A percentile compares a stretch with the other conserved stretches of the same genome.
Conservation (phyloP, 1,140 invertebrate genomes). For the Ectropis grisescens region DNA sequence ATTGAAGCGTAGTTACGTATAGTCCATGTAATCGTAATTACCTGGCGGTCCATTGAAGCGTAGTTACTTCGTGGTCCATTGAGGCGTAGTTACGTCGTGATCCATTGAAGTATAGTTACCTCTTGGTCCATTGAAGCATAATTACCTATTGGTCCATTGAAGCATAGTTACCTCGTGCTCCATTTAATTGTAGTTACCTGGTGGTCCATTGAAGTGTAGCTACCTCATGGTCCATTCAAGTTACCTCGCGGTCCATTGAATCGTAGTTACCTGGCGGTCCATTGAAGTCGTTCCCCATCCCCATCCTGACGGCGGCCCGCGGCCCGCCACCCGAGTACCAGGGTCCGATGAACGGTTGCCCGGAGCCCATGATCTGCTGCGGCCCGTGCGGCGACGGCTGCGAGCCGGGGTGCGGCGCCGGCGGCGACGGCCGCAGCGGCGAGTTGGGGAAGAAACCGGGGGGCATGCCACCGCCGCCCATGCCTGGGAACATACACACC, state of each 20-base stretch:
- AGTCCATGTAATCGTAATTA: too few species aligned
- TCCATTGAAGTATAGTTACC: too few species aligned
- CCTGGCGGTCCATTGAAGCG: too few species aligned
- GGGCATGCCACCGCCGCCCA: constrained; percentile 90
- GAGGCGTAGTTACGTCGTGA: too few species aligned
- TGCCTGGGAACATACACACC: constrained; percentile 50
- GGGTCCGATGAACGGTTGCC: constrained; percentile 93
- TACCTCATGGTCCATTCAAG: constrained; percentile 94
- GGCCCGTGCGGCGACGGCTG: constrained; percentile 89
- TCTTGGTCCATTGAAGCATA: too few species aligned
- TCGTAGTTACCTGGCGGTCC: constrained; percentile 80
- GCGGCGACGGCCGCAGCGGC: constrained; percentile 91
- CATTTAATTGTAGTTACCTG: constrained; percentile 74
- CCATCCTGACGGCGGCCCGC: constrained; percentile 90
- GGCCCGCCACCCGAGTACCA: constrained; percentile 92
- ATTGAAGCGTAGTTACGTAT: too few species aligned
- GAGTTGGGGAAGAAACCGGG: constrained; percentile 95
- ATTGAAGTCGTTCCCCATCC: constrained; percentile 95
- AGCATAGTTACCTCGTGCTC: too few species aligned
- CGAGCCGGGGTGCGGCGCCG: constrained; percentile 72
- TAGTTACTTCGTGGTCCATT: too few species aligned
- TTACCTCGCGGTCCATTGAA: constrained; percentile 89
- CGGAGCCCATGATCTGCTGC: constrained; percentile 70
- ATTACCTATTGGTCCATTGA: constrained; percentile 81
- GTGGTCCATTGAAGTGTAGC: constrained; percentile 91